phyloP scores from a whole-genome alignment of 2,113 vertebrate genomes.

The Pangasianodon hypophthalmus region DNA sequence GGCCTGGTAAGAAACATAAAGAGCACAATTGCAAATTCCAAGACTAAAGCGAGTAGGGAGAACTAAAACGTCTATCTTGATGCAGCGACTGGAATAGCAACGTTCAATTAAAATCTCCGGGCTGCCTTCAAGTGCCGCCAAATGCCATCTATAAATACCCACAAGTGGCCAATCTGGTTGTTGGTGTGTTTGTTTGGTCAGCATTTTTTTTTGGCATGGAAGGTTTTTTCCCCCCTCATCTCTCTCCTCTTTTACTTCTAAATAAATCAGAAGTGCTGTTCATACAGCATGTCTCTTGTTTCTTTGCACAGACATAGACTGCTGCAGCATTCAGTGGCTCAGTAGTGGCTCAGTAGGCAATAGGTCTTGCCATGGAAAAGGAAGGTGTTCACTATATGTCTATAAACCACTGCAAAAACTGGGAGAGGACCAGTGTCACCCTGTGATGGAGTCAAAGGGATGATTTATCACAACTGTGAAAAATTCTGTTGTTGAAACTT shows the following conservation, averaged over 20 bases:
- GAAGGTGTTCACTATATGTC: conserved; percentile 4
- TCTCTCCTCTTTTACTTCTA: conserved; percentile 21
- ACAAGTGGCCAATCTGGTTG: conserved; percentile 60
- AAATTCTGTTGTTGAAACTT: neutral
- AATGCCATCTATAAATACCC: conserved; percentile 68
- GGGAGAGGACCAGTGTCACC: neutral
- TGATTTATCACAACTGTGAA: conserved; percentile 6
- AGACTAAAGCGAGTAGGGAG: conserved; percentile 22
- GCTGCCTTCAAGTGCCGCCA: conserved; percentile 65
- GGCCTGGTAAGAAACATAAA: conserved; percentile 11
- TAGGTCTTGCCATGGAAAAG: neutral
- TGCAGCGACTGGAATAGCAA: conserved; percentile 58
- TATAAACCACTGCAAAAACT: neutral
- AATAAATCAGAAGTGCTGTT: conserved; percentile 41
- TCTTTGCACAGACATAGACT: conserved; percentile 17
- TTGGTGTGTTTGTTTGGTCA: conserved; percentile 67
- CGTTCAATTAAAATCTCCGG: conserved; percentile 66
- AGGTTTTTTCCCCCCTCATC: conserved; percentile 24
- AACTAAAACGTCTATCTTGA: conserved; percentile 54
- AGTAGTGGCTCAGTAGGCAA: neutral
- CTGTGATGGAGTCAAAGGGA: neutral
- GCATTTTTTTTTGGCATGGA: conserved; percentile 56
- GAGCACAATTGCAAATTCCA: conserved; percentile 36
- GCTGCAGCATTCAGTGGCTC: neutral
- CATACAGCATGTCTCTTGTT: conserved; percentile 45